phyloP scores from a whole-genome alignment of 2,113 vertebrate species.

The Morone saxatilis region DNA sequence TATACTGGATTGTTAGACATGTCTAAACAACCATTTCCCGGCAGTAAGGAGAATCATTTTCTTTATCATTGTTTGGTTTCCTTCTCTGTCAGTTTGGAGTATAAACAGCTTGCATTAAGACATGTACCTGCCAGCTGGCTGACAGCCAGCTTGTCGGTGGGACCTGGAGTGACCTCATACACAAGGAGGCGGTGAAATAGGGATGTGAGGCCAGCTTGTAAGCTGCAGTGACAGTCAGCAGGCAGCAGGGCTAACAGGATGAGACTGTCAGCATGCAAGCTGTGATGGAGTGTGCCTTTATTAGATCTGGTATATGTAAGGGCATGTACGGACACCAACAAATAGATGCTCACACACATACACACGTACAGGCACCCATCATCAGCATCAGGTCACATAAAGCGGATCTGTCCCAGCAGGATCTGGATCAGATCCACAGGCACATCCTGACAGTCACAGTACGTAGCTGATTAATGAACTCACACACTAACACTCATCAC shows the following conservation, averaged over 20 bases:
- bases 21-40: background rate
- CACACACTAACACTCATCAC: slow-evolving; percentile 18
- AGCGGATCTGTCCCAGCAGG: background rate
- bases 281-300: slow-evolving; percentile 38
- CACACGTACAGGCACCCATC: background rate
- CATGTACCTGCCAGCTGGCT: slow-evolving; percentile 29
- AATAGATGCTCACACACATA: background rate
- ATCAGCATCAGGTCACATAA: slow-evolving; percentile 8
- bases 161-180: slow-evolving; percentile 45
- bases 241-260: slow-evolving; percentile 47
- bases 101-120: slow-evolving; percentile 24
- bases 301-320: slow-evolving; percentile 20
- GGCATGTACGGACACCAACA: background rate
- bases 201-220: slow-evolving; percentile 29
- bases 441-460: slow-evolving; percentile 22
- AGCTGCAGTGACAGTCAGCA: slow-evolving; percentile 41
- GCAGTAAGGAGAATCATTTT: background rate
- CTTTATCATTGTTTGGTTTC: slow-evolving; percentile 18
- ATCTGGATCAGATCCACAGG: slow-evolving; percentile 38
- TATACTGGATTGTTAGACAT: background rate
- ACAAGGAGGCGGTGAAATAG: slow-evolving; percentile 25
- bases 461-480: slow-evolving; percentile 52
- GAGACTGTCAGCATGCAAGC: slow-evolving; percentile 48
- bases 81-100: background rate
- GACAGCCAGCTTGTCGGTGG: slow-evolving; percentile 21